Base-by-base conservation (phyloP, 2,888 invertebrate genomes). In the Notocelia uddmanniana region DNA sequence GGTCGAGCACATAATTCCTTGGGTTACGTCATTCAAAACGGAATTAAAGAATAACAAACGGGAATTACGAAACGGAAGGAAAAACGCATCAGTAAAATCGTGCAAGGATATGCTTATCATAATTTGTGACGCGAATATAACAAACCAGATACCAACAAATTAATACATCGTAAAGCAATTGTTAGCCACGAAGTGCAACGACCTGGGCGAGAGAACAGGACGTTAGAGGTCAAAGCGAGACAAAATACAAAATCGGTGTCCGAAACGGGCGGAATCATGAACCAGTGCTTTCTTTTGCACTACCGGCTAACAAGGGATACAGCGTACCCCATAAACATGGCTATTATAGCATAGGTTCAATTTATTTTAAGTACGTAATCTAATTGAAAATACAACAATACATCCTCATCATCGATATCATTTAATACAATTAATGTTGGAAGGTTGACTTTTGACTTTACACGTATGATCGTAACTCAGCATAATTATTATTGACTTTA, bases 211-310 rank as follows among this genome's bases (percentile, higher is more conserved):
- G 68, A 48, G 50, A 64, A 69, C 60, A 67, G 57, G 34, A 59
- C 67, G 68, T 45, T 21, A 37, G 60, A 64, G 66, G 69, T 75
- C 63, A 69, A 69, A 58, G 68, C 52, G 74, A 70, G 68, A 74
- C 76, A 78, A 68, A 76, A 77, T 76, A 81, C 81, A 79, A 77
- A 82, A 79, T 76, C 82, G 81, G 78, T 76, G 76, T 81, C 85
- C 82, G 82, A 82, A 83, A 79, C 80, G 80, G 81, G 80, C 80
- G 81, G 80, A 81, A 85, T 62, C 83, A 81, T 74, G 80, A 83
- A 82, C 84, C 84, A 84, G 75, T 76, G 76, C 76, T 71, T 73
- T 68, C 67, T 71, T 71, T 48, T 48, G 59, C 48, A 62, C 31
- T 50, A 50, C 63, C 37, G 45, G 23, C 64, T 21, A n/a, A 18